Evolutionary conservation across 2,888 invertebrate species (phyloP).

Genomic region (Erebia epiphron): DNA sequence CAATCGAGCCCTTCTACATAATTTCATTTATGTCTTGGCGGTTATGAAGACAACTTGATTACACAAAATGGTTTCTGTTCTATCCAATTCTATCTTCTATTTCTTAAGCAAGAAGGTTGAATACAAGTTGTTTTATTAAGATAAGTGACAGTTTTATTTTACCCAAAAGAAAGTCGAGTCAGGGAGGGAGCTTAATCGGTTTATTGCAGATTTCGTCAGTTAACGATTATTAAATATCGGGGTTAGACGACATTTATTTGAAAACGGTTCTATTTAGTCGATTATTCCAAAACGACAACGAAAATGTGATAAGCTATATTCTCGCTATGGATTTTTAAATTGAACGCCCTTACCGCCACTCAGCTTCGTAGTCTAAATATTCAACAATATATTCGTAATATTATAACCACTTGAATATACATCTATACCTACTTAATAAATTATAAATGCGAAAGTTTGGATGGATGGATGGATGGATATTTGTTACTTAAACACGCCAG

Average conservation of each 20-base stretch:
- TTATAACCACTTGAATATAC: too few species aligned
- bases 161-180: constrained; percentile 53
- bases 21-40: constrained; percentile 16
- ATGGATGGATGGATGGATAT: too few species aligned
- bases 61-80: constrained; percentile 1
- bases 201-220: constrained; percentile 59
- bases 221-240: constrained; percentile 53
- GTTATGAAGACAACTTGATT: constrained; percentile 9
- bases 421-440: too few species aligned
- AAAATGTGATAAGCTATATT: not conserved
- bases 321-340: not conserved
- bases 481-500: too few species aligned
- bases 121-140: not conserved
- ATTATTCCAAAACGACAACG: not conserved
- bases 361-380: too few species aligned
- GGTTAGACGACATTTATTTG: constrained; percentile 29
- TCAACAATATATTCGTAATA: too few species aligned
- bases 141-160: constrained; percentile 37
- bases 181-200: constrained; percentile 51
- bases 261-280: constrained; percentile 14
- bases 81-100: constrained; percentile 10
- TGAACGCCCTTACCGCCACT: too few species aligned
- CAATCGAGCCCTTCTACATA: constrained; percentile 7
- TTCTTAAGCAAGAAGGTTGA: not conserved
- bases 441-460: too few species aligned